A percentile compares a stretch with the other conserved stretches of the same genome.
These are phyloP conservation scores for Drosophila guanche DNA, from an alignment of 1,140 invertebrate genomes.

Conservation along the genomic window DNA sequence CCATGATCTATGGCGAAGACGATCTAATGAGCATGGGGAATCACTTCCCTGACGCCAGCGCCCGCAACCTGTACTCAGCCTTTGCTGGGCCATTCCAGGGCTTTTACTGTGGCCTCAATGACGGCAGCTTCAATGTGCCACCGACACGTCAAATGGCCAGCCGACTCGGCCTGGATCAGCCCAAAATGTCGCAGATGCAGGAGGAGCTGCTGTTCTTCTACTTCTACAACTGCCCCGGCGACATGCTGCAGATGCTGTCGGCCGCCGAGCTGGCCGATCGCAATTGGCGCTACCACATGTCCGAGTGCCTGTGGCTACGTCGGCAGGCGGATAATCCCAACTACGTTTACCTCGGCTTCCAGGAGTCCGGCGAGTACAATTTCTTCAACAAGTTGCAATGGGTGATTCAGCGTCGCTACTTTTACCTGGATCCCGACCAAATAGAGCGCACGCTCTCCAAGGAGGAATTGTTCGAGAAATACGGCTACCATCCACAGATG, in stretches of 20 bases:
- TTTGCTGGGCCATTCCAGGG: conserved; percentile 40
- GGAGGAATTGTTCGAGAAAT: conserved; percentile 36
- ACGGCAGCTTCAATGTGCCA: conserved; percentile 26
- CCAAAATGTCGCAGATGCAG: conserved; percentile 59
- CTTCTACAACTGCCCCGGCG: conserved; percentile 60
- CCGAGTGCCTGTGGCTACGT: conserved; percentile 48
- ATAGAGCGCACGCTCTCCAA: conserved; percentile 59
- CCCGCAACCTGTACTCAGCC: conserved; percentile 21
- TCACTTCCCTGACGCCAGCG: not conserved
- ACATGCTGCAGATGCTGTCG: conserved; percentile 68
- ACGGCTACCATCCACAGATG: conserved; percentile 67
- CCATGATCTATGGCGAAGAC: conserved; percentile 36
- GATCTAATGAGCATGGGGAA: conserved; percentile 5
- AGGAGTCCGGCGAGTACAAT: conserved; percentile 65
- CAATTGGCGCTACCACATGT: conserved; percentile 60
- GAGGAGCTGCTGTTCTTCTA: conserved; percentile 60
- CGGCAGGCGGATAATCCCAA: conserved; percentile 62
- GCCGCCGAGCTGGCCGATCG: conserved; percentile 66
- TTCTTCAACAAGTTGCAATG: conserved; percentile 67
- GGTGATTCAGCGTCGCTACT: conserved; percentile 46
- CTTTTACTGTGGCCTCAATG: conserved; percentile 22
- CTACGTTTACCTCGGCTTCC: conserved; percentile 28
- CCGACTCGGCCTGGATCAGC: conserved; percentile 26
- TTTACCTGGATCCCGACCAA: conserved; percentile 47
- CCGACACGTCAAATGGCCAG: not conserved